Percentiles rank a stretch among this genome's conserved stretches.
Conservation (phyloP, 2,888 invertebrate species). For the Plebejus melissa region DNA sequence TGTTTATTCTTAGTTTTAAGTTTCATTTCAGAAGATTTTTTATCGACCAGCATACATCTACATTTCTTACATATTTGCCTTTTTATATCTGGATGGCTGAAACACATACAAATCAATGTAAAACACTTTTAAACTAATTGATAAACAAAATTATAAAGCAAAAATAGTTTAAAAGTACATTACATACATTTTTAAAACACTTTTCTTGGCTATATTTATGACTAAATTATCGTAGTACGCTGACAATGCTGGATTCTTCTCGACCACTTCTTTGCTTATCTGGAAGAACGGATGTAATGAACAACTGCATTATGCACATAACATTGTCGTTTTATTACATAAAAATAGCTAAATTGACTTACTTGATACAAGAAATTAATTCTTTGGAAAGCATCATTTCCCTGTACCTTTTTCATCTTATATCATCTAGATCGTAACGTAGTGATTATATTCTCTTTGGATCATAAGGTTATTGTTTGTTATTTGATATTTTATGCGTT, state of each 20-base stretch:
- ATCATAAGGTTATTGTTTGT: background rate
- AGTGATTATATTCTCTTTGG: background rate
- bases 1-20: constrained; percentile 64
- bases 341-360: constrained; percentile 35
- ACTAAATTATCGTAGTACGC: constrained; percentile 78
- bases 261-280: constrained; percentile 72
- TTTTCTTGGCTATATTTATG: constrained; percentile 78
- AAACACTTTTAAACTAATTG: background rate
- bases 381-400: constrained; percentile 83
- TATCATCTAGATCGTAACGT: background rate
- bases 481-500: background rate
- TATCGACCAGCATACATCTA: constrained; percentile 70
- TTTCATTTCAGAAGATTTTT: constrained; percentile 72
- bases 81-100: constrained; percentile 80
- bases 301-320: background rate
- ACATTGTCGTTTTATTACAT: too few species aligned
- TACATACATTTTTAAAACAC: constrained; percentile 79
- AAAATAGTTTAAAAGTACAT: background rate
- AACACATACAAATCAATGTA: constrained; percentile 38
- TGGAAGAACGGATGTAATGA: constrained; percentile 45
- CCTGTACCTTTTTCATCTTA: constrained; percentile 76
- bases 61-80: constrained; percentile 80
- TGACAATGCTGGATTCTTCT: constrained; percentile 59
- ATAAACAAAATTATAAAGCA: too few species aligned
- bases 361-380: constrained; percentile 86